These are phyloP conservation scores for Patella vulgata DNA, from an alignment of 1,140 invertebrate genomes.

Conservation along the genomic window DNA sequence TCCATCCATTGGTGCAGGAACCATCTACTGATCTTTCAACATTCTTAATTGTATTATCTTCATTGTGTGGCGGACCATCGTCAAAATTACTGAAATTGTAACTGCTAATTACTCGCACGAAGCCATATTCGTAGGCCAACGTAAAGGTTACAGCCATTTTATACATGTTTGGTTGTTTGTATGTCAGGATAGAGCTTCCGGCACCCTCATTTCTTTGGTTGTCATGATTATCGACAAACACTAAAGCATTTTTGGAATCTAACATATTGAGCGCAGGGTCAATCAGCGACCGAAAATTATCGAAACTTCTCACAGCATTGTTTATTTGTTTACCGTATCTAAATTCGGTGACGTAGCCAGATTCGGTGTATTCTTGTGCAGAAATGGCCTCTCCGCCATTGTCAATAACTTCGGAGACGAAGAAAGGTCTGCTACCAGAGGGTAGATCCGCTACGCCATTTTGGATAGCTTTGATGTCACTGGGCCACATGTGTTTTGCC, in stretches of 20 bases:
- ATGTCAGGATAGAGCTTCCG: not conserved
- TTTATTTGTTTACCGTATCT: slow-evolving; percentile 60
- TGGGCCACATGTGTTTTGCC: slow-evolving; percentile 42
- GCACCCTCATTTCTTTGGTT: slow-evolving; percentile 53
- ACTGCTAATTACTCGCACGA: slow-evolving; percentile 79
- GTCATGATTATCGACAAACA: slow-evolving; percentile 66
- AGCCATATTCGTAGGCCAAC: slow-evolving; percentile 78
- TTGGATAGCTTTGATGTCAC: slow-evolving; percentile 21
- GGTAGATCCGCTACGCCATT: slow-evolving; percentile 58
- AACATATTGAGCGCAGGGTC: slow-evolving; percentile 37
- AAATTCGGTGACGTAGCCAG: slow-evolving; percentile 79
- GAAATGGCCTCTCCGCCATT: slow-evolving; percentile 75
- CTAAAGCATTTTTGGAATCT: slow-evolving; percentile 48
- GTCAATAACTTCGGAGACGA: slow-evolving; percentile 85
- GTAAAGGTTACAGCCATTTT: slow-evolving; percentile 81
- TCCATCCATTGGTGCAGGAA: slow-evolving; percentile 79
- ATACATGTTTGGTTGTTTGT: slow-evolving; percentile 45
- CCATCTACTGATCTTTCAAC: slow-evolving; percentile 42
- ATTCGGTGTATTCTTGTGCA: slow-evolving; percentile 64
- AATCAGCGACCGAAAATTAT: not conserved
- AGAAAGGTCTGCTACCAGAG: slow-evolving; percentile 59
- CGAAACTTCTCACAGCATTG: not conserved
- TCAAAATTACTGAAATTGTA: slow-evolving; percentile 60
- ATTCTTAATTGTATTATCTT: slow-evolving; percentile 72
- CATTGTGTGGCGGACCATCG: slow-evolving; percentile 12